These are phyloP conservation scores for Epistrophella euchroma DNA, from an alignment of 2,888 invertebrate species.

Conservation along the genomic window DNA sequence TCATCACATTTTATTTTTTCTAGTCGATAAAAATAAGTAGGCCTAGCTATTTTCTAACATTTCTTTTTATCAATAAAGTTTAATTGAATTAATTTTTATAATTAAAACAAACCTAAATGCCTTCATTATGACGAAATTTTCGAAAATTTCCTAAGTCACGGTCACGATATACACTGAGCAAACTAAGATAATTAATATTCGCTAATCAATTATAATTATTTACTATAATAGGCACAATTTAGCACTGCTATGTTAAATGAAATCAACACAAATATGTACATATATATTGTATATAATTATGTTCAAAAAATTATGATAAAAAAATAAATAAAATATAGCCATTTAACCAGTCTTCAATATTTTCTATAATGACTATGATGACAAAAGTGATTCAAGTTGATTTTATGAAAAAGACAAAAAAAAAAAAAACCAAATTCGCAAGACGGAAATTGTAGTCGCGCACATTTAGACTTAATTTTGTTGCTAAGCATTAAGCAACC, in stretches of 20 bases:
- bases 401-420: neutral
- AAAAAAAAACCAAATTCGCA: neutral
- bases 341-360: slow-evolving; percentile 21
- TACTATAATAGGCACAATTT: neutral
- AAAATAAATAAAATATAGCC: neutral
- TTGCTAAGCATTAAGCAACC: slow-evolving; percentile 18
- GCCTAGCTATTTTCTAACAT: too few species aligned
- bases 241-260: slow-evolving; percentile 1
- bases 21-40: too few species aligned
- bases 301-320: neutral
- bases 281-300: neutral
- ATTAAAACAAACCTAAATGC: neutral
- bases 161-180: neutral
- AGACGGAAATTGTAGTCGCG: slow-evolving; percentile 13
- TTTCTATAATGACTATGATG: too few species aligned
- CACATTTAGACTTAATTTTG: slow-evolving; percentile 8
- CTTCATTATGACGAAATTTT: neutral
- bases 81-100: too few species aligned
- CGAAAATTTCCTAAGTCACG: neutral
- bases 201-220: slow-evolving; percentile 5
- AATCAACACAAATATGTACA: slow-evolving; percentile 3
- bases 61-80: too few species aligned
- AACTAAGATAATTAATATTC: neutral
- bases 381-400: slow-evolving; percentile 19
- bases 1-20: too few species aligned